A percentile compares a stretch with the other conserved stretches of the same genome.
Evolutionary conservation across 1,140 invertebrate genomes (phyloP).

Genomic region (Anoplolepis gracilipes): DNA sequence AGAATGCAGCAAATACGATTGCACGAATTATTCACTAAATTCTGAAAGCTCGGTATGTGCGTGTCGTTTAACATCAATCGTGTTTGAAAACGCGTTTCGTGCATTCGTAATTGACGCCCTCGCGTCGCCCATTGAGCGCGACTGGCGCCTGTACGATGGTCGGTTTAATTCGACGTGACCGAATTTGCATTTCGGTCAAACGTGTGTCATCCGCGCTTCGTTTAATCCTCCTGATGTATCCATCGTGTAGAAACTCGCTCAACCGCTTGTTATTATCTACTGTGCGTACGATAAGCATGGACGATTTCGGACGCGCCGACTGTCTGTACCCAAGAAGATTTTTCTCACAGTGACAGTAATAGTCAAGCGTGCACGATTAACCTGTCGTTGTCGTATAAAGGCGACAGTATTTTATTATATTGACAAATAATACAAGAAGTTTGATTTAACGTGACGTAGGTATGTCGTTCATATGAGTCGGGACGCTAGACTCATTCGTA

Average conservation of each 20-base stretch:
- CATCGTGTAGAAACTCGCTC: constrained; percentile 39
- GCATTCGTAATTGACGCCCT: constrained; percentile 56
- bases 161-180: constrained; percentile 65
- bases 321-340: constrained; percentile 1
- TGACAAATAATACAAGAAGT: background rate
- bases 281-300: constrained; percentile 28
- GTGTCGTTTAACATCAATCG: constrained; percentile 37
- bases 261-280: constrained; percentile 19
- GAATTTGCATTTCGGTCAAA: constrained; percentile 69
- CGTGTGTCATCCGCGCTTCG: constrained; percentile 37
- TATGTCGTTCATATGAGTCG: background rate
- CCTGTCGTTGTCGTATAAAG: background rate
- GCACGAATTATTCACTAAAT: constrained; percentile 15
- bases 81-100: constrained; percentile 43
- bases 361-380: background rate
- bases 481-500: background rate
- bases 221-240: constrained; percentile 46
- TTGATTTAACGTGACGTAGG: background rate
- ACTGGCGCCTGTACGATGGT: constrained; percentile 63
- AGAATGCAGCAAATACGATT: background rate
- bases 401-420: background rate
- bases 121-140: constrained; percentile 39
- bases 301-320: constrained; percentile 38
- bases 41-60: constrained; percentile 7
- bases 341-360: background rate